phyloP scores from a whole-genome alignment of 2,797 vertebrate genomes.

The Notolepis coatsorum region DNA sequence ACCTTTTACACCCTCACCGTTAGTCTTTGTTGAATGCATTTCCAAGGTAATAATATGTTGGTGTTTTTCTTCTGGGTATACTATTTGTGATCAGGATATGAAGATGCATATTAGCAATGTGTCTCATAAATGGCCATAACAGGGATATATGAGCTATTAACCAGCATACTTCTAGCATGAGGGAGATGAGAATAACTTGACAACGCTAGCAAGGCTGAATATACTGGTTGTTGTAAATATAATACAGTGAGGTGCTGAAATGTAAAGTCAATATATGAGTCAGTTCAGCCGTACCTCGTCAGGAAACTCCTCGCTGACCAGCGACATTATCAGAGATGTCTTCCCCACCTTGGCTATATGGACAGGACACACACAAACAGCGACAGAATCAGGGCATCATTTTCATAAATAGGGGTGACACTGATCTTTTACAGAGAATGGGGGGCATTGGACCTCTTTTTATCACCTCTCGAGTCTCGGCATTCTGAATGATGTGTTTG shows the following conservation, averaged over 20 bases:
- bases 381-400: neutral
- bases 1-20: no score
- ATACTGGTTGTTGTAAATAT: no score
- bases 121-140: neutral
- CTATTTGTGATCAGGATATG: no score
- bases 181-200: no score
- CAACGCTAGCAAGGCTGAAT: no score
- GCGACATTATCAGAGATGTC: conserved; percentile 98
- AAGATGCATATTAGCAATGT: neutral
- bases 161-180: no score
- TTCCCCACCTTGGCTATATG: conserved; percentile 96
- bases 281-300: conserved; percentile 89
- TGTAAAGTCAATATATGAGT: no score
- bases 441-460: neutral
- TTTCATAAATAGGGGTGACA: neutral
- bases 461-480: neutral
- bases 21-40: no score
- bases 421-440: neutral
- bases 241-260: no score
- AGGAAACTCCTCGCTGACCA: conserved; percentile 99
- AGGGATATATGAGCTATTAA: no score
- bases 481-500: neutral
- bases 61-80: no score
- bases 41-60: no score
- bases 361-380: conserved; percentile 61